These are phyloP conservation scores for Tetragonula carbonaria DNA, from an alignment of 2,888 invertebrate species.

Conservation along the genomic window DNA sequence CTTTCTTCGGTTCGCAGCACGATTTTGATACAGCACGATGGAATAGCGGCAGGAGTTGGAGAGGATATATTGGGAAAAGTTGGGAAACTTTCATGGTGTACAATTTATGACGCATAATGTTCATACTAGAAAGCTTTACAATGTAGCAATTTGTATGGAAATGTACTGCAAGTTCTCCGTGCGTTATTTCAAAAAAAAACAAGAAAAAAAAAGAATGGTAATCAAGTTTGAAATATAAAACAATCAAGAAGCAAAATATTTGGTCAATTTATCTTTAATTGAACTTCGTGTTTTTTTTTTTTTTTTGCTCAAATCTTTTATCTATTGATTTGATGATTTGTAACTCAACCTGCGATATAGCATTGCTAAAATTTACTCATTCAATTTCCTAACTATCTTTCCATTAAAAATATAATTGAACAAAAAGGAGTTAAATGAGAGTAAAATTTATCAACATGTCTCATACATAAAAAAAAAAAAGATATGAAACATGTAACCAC, in stretches of 20 bases:
- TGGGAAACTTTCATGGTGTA: background rate
- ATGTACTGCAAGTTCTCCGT: background rate
- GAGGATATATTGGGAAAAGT: background rate
- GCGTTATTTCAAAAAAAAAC: background rate
- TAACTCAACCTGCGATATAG: background rate
- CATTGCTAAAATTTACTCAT: background rate
- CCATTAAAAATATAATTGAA: background rate
- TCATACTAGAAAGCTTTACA: background rate
- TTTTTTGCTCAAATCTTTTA: background rate
- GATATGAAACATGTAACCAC: background rate
- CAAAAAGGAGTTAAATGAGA: background rate
- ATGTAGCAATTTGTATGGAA: background rate
- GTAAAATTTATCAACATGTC: background rate
- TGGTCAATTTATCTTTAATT: background rate
- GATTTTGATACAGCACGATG: too few relatives aligned
- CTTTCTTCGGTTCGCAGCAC: background rate
- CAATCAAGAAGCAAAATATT: background rate
- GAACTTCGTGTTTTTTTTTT: too few relatives aligned
- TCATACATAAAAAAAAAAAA: background rate
- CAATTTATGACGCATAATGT: background rate
- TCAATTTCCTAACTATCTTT: background rate
- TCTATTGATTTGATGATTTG: background rate
- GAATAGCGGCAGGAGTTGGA: background rate
- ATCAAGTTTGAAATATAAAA: background rate
- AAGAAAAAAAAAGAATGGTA: background rate